phyloP scores from a whole-genome alignment of 2,888 invertebrate genomes.

The Megalurothrips usitatus region DNA sequence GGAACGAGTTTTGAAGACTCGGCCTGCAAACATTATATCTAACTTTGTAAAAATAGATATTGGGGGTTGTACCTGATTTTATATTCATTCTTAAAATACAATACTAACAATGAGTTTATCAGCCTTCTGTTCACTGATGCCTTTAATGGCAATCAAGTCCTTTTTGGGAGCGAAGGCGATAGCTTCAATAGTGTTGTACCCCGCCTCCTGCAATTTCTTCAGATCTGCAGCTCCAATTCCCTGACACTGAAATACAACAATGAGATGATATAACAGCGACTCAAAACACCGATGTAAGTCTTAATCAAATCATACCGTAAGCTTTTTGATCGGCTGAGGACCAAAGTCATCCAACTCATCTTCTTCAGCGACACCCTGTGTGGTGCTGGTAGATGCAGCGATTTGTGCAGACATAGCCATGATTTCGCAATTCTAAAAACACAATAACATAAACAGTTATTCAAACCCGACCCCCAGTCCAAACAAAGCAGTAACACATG shows the following conservation, averaged over 20 bases:
- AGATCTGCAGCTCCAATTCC: conserved; percentile 87
- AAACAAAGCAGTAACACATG: not conserved
- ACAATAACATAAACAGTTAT: too few relatives aligned
- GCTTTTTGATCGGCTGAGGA: conserved; percentile 63
- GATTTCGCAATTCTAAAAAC: not conserved
- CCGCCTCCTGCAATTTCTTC: conserved; percentile 88
- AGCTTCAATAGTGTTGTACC: conserved; percentile 91
- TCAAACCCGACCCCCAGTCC: too few relatives aligned
- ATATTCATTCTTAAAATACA: not conserved
- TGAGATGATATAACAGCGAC: conserved; percentile 14
- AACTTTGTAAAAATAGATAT: not conserved
- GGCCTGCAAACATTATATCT: conserved; percentile 44
- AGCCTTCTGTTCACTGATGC: conserved; percentile 95
- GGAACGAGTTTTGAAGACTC: conserved; percentile 92
- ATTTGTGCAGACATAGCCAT: not conserved
- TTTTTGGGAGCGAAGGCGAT: conserved; percentile 95
- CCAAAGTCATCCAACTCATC: conserved; percentile 59
- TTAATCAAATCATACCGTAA: conserved; percentile 57
- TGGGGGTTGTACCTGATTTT: not conserved
- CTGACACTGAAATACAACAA: conserved; percentile 61
- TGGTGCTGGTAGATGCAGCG: conserved; percentile 52
- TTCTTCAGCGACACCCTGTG: conserved; percentile 52
- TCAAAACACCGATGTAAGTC: not conserved
- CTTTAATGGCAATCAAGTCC: conserved; percentile 79
- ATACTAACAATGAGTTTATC: conserved; percentile 73